Conservation (phyloP, 2,113 vertebrate genomes). For the Grantiella picta region DNA sequence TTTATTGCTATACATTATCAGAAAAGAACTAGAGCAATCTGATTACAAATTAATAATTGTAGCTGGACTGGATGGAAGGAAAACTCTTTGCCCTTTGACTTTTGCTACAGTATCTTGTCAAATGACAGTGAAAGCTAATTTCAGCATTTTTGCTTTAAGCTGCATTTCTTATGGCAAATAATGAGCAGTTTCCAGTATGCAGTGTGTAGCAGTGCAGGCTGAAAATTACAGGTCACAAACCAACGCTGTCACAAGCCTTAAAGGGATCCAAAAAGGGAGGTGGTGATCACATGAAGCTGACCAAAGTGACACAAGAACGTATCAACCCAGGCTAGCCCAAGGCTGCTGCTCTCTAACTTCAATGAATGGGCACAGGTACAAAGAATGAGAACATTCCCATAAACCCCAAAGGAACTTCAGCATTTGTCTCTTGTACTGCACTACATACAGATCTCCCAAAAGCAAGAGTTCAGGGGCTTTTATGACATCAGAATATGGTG, state of each 20-base stretch:
- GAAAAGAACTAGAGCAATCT: neutral
- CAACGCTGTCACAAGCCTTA: neutral
- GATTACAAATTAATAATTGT: neutral
- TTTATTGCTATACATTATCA: neutral
- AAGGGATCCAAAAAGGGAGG: neutral
- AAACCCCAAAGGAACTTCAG: neutral
- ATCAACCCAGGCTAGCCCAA: accelerated
- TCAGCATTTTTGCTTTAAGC: neutral
- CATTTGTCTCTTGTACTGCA: accelerated
- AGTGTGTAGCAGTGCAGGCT: neutral
- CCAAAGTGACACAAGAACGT: accelerated
- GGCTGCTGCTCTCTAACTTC: neutral
- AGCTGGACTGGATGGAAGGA: neutral
- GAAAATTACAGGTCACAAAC: accelerated
- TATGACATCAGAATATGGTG: neutral
- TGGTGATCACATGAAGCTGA: neutral
- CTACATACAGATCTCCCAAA: neutral
- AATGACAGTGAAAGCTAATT: neutral
- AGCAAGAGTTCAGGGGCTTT: neutral
- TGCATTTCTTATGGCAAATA: neutral
- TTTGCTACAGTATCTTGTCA: neutral
- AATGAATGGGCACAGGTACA: neutral
- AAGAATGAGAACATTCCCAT: accelerated
- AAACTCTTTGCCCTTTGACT: neutral
- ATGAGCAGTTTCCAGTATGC: neutral